Base-by-base conservation (phyloP, 2,797 vertebrate species). In the Xenops minutus region DNA sequence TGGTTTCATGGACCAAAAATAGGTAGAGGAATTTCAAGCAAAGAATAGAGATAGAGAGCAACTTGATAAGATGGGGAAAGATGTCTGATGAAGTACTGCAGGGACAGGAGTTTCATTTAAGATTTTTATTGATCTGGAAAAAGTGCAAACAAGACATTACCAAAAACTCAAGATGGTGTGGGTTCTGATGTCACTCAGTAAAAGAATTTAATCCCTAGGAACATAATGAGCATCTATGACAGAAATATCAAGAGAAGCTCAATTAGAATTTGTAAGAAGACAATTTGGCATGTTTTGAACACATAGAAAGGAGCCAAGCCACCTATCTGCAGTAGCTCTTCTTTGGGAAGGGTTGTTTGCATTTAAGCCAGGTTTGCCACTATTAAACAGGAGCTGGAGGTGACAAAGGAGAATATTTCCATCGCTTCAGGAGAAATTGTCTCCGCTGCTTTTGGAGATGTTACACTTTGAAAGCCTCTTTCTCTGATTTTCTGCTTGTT, bases 11-110 rank as follows among this genome's bases (percentile, higher is more conserved):
- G 76, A 94, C 71, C 88, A 74, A 88, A 84, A 97, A 85, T 64
- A 96, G 93, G 95, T 96, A 94, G 94, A 89, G 87, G 83, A 90
- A 95, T 95, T 89, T 92, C 84, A 95, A 89, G 88, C 54, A 63
- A 88, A 92, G 78, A 94, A 92, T 59, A 86, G 86, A 94, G 86
- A 88, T 34, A 92, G 59, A 85, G 85, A 82, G 67, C 34, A 80
- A 44, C 73, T 62, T 69, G 61, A 91, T 87, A 74, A 74, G 32
- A 39, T 88, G 56, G 44, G 78, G 43, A 26, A 87, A 36, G 27
- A 72, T 76, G 43, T 58, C 43, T 69, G 90, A 54, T 79, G 77
- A 91, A 92, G 74, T 67, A 41, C 48, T 79, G 17, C 52, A 74
- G 63, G 64, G 46, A 32, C 4, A 4, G 34, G 52, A 74, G 36